Conservation (phyloP, 2,888 invertebrate genomes). For the Oscheius onirici region DNA sequence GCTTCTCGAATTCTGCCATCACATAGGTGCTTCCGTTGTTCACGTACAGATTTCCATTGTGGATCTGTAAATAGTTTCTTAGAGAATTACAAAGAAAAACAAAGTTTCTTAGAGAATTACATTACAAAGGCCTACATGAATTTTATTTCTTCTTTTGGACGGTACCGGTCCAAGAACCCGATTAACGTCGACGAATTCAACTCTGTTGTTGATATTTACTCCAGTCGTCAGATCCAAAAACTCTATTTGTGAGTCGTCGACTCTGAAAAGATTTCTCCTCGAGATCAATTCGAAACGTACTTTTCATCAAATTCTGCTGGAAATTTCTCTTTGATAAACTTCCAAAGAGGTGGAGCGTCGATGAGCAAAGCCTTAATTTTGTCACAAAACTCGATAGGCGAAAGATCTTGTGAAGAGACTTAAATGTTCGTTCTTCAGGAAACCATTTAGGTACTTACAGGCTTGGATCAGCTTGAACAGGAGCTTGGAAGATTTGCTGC, state of each 20-base stretch:
- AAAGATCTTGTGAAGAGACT: not conserved
- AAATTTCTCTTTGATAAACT: conserved; percentile 9
- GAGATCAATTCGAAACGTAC: not conserved
- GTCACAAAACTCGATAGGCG: not conserved
- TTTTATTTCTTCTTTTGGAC: conserved; percentile 7
- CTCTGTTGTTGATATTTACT: too few relatives aligned
- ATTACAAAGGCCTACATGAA: conserved; percentile 13
- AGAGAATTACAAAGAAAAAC: too few relatives aligned
- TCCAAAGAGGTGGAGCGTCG: conserved; percentile 16
- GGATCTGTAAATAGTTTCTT: too few relatives aligned
- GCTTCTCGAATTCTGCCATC: not conserved
- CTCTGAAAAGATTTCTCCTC: not conserved
- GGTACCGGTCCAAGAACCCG: conserved; percentile 3
- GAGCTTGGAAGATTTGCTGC: conserved; percentile 1
- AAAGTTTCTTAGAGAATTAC: not conserved
- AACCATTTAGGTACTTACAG: not conserved
- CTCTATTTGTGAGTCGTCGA: not conserved
- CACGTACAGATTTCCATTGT: conserved; percentile 10
- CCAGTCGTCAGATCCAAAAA: too few relatives aligned
- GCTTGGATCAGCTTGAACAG: not conserved
- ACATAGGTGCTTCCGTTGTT: conserved; percentile 4
- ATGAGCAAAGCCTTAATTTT: conserved; percentile 12
- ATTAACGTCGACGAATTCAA: not conserved
- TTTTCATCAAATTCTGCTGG: not conserved
- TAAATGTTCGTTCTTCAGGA: not conserved